Conservation (phyloP, 1,140 invertebrate species). For the Oryctes rhinoceros region DNA sequence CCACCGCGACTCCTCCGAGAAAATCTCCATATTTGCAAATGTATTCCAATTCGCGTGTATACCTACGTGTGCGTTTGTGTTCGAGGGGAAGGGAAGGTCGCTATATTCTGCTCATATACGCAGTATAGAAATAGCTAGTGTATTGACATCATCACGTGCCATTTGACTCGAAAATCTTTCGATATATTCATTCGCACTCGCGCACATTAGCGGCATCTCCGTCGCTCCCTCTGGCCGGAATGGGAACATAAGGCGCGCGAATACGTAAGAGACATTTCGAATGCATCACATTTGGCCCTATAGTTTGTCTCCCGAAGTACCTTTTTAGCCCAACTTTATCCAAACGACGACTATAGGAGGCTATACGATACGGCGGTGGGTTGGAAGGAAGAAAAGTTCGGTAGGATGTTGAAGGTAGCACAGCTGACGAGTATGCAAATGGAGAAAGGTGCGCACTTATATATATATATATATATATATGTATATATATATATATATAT, state of each 20-base stretch:
- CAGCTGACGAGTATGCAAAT: conserved; percentile 61
- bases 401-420: conserved; percentile 49
- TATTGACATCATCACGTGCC: conserved; percentile 35
- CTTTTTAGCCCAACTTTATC: conserved; percentile 57
- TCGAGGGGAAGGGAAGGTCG: neutral
- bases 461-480: conserved; percentile 37
- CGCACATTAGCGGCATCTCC: conserved; percentile 44
- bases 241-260: conserved; percentile 46
- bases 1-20: neutral
- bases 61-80: neutral
- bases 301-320: conserved; percentile 56
- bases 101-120: neutral
- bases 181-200: conserved; percentile 36
- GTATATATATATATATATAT: conserved; percentile 43
- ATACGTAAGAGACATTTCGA: conserved; percentile 57
- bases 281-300: conserved; percentile 58
- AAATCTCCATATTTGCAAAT: conserved; percentile 1
- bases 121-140: conserved; percentile 5
- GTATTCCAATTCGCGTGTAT: neutral
- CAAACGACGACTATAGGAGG: conserved; percentile 18
- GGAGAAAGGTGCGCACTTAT: conserved; percentile 50
- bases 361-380: neutral
- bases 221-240: conserved; percentile 45
- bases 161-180: conserved; percentile 33
- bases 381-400: conserved; percentile 56